These are phyloP conservation scores for Enoplosus armatus DNA, from an alignment of 2,797 vertebrate genomes.

Conservation along the genomic window DNA sequence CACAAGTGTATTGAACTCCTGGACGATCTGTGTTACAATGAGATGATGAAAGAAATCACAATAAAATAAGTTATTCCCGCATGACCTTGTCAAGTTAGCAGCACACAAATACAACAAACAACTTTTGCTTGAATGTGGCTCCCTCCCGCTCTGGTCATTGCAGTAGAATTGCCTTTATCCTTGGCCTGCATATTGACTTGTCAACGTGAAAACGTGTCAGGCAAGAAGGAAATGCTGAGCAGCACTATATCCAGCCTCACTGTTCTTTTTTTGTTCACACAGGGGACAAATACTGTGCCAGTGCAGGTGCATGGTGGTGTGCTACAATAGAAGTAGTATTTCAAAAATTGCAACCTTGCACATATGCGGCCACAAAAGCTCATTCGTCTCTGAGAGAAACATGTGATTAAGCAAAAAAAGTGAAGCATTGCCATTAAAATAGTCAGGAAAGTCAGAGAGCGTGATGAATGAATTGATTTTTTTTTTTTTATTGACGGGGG, in stretches of 20 bases:
- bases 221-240: constrained; percentile 38
- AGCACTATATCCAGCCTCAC: constrained; percentile 5
- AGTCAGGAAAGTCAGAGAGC: constrained; percentile 9
- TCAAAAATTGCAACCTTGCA: constrained; percentile 35
- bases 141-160: constrained; percentile 6
- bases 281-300: constrained; percentile 13
- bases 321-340: constrained; percentile 6
- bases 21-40: constrained; percentile 92
- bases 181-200: constrained; percentile 14
- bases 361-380: constrained; percentile 25
- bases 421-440: constrained; percentile 16
- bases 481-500: not conserved
- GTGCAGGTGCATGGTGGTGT: constrained; percentile 21
- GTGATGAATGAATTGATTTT: not conserved
- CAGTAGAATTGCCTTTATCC: constrained; percentile 9
- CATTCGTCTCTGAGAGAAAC: constrained; percentile 21
- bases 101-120: not conserved
- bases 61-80: not conserved
- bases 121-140: not conserved
- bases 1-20: constrained; percentile 98
- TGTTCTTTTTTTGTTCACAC: not conserved
- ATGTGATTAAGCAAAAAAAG: constrained; percentile 20
- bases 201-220: constrained; percentile 30
- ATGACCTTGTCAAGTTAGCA: not conserved
- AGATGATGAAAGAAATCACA: constrained; percentile 24